These are phyloP conservation scores for Cynopterus sphinx DNA, from an alignment of 2,797 vertebrate species.

Conservation along the genomic window DNA sequence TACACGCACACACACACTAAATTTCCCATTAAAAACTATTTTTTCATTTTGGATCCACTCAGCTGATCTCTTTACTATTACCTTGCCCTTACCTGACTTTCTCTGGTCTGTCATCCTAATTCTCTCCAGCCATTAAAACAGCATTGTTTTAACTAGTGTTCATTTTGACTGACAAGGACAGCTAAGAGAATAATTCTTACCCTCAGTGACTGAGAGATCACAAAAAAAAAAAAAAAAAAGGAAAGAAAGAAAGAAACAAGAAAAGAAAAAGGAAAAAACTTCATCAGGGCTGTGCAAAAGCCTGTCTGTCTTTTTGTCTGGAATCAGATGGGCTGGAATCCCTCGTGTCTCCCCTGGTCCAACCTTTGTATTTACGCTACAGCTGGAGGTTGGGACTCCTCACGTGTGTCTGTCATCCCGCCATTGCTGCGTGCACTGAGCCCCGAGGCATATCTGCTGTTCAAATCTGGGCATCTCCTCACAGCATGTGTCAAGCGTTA, in stretches of 20 bases:
- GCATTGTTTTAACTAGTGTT: slow-evolving; percentile 18
- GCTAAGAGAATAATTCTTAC: slow-evolving; percentile 5
- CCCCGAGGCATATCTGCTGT: neutral
- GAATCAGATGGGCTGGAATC: neutral
- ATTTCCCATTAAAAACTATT: neutral
- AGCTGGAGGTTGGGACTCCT: neutral
- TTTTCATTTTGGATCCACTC: neutral
- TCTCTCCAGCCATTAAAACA: neutral
- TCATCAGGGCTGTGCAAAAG: neutral
- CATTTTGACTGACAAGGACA: slow-evolving; percentile 18
- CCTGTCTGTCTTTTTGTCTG: slow-evolving; percentile 13
- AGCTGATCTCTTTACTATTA: neutral
- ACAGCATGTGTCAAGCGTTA: neutral
- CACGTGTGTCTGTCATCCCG: neutral
- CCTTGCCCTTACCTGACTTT: neutral
- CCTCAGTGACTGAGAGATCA: neutral
- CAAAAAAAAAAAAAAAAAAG: neutral
- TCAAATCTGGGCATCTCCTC: slow-evolving; percentile 24
- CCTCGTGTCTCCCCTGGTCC: neutral
- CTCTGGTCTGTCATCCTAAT: neutral
- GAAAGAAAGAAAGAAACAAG: too few species aligned
- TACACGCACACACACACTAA: neutral
- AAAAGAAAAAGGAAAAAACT: too few species aligned
- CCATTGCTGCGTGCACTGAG: neutral
- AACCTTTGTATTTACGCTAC: neutral